Evolutionary conservation across 1,140 invertebrate genomes (phyloP), one percentile per base, ranked within the genome.

Genomic region (Acyrthosiphon pisum): DNA sequence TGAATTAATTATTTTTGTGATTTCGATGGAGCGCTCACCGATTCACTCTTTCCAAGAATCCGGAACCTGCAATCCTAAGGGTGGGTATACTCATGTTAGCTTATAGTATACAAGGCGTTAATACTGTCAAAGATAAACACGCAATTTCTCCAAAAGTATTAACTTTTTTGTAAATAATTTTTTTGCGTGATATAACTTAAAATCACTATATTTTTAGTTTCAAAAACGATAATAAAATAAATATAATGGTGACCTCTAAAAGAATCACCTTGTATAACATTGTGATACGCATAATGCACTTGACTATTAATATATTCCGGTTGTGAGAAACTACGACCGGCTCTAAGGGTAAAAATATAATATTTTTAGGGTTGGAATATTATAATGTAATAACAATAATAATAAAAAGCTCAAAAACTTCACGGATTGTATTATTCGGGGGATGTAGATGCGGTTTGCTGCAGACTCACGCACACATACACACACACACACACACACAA

Each of bases 1-100:
- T 9, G 76, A 46, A 76, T 91, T 91, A 76, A 91, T 46, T 41
- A 91, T 91, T 76, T 41, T 53, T 6, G 22, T 46, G 26, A 91
- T 91, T 76, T 41, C 23, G 22, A 2, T 41, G 8, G 14, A 3
- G 6, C 6, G 18, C 30, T n/a, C 86, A 20, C 14, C 22, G 26
- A 14, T 30, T 4, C 23, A 30, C 8, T 41, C 7, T 37, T 83
- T 84, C 83, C 23, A 11, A 37, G 37, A n/a, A n/a, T 20, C 23
- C 41, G 23, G 8, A 37, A 6, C 37, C 76, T 37, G 30, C 26
- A 76, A n/a, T 76, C n/a, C 14, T 76, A 0, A 11, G 3, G 26
- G 30, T 1, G 2, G 46, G 11, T 50, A 20, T 68, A 68, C 60
- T 14, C 18, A n/a, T 76, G 14, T 76, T 76, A n/a, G 14, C n/a